These are phyloP conservation scores for Thermophis baileyi DNA, from an alignment of 2,113 vertebrate species.

Conservation along the genomic window DNA sequence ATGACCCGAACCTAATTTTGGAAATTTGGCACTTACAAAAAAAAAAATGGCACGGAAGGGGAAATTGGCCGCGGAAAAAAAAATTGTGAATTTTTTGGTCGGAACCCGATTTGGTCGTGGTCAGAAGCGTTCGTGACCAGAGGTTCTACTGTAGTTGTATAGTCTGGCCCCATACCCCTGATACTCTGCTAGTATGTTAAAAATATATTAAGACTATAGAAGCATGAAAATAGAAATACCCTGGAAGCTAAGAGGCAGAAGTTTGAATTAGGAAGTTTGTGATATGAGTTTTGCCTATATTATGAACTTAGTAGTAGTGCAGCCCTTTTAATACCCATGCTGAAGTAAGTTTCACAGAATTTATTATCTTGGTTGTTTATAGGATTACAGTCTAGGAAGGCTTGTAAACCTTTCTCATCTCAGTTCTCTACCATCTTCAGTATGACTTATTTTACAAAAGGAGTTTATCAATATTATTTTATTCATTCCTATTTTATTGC, in stretches of 20 bases:
- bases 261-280: not conserved
- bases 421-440: not conserved
- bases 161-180: not conserved
- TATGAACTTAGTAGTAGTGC: not conserved
- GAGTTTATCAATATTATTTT: not conserved
- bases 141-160: no score
- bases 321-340: not conserved
- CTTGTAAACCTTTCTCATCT: not conserved
- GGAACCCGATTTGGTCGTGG: no score
- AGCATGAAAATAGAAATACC: not conserved
- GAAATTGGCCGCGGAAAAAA: no score
- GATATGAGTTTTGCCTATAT: not conserved
- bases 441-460: not conserved
- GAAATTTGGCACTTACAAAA: no score
- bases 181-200: not conserved
- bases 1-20: no score
- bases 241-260: not conserved
- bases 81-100: no score
- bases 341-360: not conserved
- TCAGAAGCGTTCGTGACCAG: no score
- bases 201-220: not conserved
- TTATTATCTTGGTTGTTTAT: not conserved
- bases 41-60: no score
- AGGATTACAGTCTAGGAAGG: not conserved
- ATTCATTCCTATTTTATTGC: not conserved